phyloP scores from a whole-genome alignment of 1,140 invertebrate genomes.

The Apis cerana region DNA sequence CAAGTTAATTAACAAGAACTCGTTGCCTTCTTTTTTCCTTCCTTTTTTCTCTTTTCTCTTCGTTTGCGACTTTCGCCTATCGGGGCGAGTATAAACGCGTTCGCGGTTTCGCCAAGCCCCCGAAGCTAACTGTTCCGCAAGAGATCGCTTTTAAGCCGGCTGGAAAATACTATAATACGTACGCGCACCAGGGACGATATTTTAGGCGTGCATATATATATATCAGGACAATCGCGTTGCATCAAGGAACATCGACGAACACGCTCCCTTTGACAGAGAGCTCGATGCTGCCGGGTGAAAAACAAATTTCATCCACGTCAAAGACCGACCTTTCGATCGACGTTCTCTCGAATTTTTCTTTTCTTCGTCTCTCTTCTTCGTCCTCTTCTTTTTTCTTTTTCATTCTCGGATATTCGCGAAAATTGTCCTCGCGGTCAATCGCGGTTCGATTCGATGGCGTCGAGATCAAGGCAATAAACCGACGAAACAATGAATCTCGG shows the following conservation, averaged over 20 bases:
- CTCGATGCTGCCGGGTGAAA: constrained; percentile 21
- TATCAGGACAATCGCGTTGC: neutral
- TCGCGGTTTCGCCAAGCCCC: neutral
- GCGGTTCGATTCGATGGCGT: neutral
- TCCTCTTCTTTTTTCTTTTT: neutral
- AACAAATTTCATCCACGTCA: constrained; percentile 45
- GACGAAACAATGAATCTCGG: neutral
- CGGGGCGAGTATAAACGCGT: neutral
- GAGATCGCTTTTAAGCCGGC: constrained; percentile 33
- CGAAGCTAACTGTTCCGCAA: neutral
- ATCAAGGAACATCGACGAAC: neutral
- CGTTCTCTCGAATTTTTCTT: neutral
- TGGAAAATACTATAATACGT: constrained; percentile 31
- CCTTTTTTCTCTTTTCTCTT: neutral
- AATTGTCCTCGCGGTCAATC: neutral
- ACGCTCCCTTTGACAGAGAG: constrained; percentile 22
- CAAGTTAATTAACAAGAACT: constrained; percentile 11
- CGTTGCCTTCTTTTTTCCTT: neutral
- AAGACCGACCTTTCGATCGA: constrained; percentile 6
- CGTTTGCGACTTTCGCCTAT: neutral
- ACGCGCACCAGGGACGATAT: constrained; percentile 23
- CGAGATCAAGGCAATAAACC: constrained; percentile 1
- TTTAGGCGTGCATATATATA: constrained; percentile 12
- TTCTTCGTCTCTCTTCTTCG: neutral
- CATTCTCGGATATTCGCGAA: neutral